Evolutionary conservation across 2,888 invertebrate genomes (phyloP), one percentile per base, ranked within the genome.

Genomic region (Hypena proboscidalis): DNA sequence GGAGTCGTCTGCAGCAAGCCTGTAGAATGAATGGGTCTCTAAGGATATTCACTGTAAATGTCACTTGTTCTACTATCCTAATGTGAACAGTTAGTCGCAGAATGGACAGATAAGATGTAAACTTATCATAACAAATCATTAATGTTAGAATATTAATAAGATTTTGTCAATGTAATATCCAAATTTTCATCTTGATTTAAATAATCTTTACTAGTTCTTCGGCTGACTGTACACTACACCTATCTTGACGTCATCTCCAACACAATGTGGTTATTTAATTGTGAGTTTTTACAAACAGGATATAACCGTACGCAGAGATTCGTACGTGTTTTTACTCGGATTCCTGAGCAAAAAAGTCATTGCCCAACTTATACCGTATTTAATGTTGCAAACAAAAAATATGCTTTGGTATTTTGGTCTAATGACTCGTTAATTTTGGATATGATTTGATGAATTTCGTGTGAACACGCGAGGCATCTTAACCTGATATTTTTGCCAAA

Each of bases 401-500:
- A 49, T 71, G 48, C 51, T 62, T 68, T 64, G 82, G 83, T 80
- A 86, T 87, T 85, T 78, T 68, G 78, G 71, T 82, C 79, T 85
- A 85, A 87, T 85, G 85, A 84, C 77, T 85, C 70, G 84, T 83
- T 84, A 83, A 83, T 81, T 85, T 85, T 77, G 72, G 75, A 69
- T 64, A 70, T 76, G 75, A 74, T 68, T 71, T 77, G 85, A 77
- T 81, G 81, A 82, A 84, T 85, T 84, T 84, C 67, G 70, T 75
- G 70, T 63, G 58, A 63, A 65, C 65, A 55, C 70, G 84, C 68
- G 77, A 84, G 68, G 65, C 70, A 61, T 60, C 70, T 62, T 73
- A 70, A 65, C 59, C 58, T 47, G 22, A 38, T 33, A 19, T 19
- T 37, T 36, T 31, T 37, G 27, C 19, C 21, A 32, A 30, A 54